Conservation (phyloP, 1,140 invertebrate species). For the Sarcophaga peregrina region DNA sequence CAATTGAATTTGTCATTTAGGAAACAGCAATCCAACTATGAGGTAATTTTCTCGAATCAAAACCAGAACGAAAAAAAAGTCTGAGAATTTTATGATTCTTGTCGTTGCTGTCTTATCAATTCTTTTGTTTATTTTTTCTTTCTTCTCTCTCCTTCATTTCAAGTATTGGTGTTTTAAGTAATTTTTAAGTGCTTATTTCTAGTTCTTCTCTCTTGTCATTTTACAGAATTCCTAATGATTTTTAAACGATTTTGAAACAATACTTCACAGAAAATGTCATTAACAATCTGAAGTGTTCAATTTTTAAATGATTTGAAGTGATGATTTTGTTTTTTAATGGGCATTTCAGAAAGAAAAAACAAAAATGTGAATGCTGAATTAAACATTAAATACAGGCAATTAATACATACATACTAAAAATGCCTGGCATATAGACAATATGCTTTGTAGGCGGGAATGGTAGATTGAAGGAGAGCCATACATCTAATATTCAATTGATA, state of each 20-base stretch:
- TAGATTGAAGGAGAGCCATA: too few relatives aligned
- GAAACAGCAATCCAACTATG: too few relatives aligned
- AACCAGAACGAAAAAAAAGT: too few relatives aligned
- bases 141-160: background rate
- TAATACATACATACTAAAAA: too few relatives aligned
- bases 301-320: background rate
- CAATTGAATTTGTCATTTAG: too few relatives aligned
- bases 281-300: background rate
- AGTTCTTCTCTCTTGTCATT: background rate
- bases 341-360: too few relatives aligned
- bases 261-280: background rate
- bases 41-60: too few relatives aligned
- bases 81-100: background rate
- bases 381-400: too few relatives aligned
- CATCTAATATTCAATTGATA: too few relatives aligned
- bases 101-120: background rate
- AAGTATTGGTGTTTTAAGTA: background rate
- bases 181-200: background rate
- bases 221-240: background rate
- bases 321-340: background rate
- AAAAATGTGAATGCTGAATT: too few relatives aligned
- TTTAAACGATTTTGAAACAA: background rate
- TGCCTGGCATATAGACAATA: too few relatives aligned
- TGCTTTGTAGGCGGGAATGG: too few relatives aligned
- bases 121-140: background rate